Conservation (phyloP, 2,888 invertebrate species). For the Globia sparganii region DNA sequence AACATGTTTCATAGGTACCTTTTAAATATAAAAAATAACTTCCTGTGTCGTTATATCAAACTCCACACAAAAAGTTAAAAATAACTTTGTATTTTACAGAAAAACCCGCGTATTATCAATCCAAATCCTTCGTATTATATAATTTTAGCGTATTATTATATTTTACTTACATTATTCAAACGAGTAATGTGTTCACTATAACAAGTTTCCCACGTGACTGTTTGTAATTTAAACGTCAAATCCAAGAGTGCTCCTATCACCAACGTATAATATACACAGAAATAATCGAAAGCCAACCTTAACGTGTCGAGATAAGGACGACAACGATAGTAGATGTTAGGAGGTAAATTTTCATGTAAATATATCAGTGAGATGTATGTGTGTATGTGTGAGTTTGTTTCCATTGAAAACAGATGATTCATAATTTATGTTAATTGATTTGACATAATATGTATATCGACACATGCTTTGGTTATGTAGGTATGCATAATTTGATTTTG, state of each 20-base stretch:
- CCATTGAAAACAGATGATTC: conserved; percentile 40
- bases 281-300: conserved; percentile 32
- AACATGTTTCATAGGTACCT: not conserved
- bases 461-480: not conserved
- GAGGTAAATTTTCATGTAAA: conserved; percentile 48
- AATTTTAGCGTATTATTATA: conserved; percentile 14
- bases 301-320: not conserved
- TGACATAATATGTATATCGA: conserved; percentile 2
- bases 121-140: not conserved
- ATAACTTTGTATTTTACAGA: not conserved
- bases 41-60: not conserved
- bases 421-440: conserved; percentile 36
- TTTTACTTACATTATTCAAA: conserved; percentile 45
- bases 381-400: conserved; percentile 53
- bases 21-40: not conserved
- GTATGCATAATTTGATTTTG: not conserved
- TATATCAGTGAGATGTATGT: conserved; percentile 52
- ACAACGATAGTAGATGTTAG: not conserved
- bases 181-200: conserved; percentile 33
- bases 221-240: conserved; percentile 34
- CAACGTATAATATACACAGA: not conserved
- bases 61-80: not conserved
- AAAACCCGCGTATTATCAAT: not conserved
- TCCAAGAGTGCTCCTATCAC: not conserved
- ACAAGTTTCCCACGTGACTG: conserved; percentile 45